These are phyloP conservation scores for Trichoplusia ni DNA, from an alignment of 1,140 invertebrate genomes.

Conservation along the genomic window DNA sequence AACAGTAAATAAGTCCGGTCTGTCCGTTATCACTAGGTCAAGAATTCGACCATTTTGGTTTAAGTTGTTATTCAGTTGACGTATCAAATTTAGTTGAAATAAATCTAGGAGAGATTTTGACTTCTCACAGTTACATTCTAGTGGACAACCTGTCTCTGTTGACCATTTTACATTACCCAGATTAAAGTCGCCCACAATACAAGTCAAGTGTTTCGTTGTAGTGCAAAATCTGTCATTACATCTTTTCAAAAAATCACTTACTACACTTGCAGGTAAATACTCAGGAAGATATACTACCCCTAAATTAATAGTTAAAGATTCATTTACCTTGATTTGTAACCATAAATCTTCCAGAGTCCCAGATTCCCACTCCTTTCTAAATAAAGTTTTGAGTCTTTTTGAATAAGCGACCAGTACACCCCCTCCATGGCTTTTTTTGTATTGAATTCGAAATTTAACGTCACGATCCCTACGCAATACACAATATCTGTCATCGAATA, in stretches of 20 bases:
- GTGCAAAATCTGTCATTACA: neutral
- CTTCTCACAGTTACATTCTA: neutral
- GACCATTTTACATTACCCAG: neutral
- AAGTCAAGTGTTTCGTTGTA: neutral
- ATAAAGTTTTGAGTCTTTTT: neutral
- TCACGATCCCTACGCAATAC: slow-evolving; percentile 17
- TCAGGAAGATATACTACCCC: slow-evolving; percentile 1
- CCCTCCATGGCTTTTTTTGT: slow-evolving; percentile 12
- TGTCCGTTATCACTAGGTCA: neutral
- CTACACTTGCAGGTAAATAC: neutral
- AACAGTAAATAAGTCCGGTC: neutral
- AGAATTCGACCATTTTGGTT: neutral
- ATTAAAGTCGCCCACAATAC: neutral
- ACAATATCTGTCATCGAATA: slow-evolving; percentile 25
- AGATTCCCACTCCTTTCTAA: neutral
- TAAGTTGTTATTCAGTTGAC: neutral
- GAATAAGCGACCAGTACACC: slow-evolving; percentile 23
- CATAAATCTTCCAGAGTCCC: slow-evolving; percentile 23
- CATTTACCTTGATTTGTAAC: neutral
- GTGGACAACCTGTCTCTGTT: neutral
- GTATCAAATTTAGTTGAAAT: neutral
- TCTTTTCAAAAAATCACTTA: neutral
- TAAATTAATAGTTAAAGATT: neutral
- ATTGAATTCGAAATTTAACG: neutral
- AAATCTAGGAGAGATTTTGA: neutral